A percentile compares a stretch with the other conserved stretches of the same genome.
Conservation (phyloP, 2,888 invertebrate species). For the Agrochola macilenta region DNA sequence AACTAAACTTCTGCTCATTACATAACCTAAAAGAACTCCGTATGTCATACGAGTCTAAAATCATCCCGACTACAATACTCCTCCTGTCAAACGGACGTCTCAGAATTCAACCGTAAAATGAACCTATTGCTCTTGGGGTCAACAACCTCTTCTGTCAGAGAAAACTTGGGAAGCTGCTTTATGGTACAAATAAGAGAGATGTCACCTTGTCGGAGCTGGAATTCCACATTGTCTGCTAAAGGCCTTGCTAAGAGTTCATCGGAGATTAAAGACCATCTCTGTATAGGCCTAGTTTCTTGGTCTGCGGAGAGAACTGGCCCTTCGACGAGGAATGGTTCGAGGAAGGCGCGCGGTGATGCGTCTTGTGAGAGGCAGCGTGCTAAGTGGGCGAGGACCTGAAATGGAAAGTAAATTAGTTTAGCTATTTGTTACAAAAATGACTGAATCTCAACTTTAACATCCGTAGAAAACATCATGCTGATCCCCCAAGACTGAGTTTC, state of each 20-base stretch:
- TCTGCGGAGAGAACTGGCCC: constrained; percentile 96
- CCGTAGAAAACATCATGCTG: too few species aligned
- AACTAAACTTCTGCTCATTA: constrained; percentile 45
- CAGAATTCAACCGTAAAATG: constrained; percentile 97
- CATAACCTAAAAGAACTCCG: constrained; percentile 75
- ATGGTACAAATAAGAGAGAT: constrained; percentile 97
- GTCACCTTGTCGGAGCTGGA: constrained; percentile 98
- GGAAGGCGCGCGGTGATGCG: constrained; percentile 97
- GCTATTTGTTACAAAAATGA: too few species aligned
- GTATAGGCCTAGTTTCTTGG: constrained; percentile 94
- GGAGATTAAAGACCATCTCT: constrained; percentile 99
- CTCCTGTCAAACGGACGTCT: constrained; percentile 97
- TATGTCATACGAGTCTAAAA: constrained; percentile 85
- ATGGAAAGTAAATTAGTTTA: neutral
- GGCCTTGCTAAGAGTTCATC: constrained; percentile 97
- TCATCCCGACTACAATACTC: constrained; percentile 76
- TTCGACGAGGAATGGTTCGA: constrained; percentile 97
- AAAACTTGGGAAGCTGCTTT: constrained; percentile 97
- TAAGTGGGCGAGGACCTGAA: constrained; percentile 94
- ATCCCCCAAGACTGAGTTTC: too few species aligned
- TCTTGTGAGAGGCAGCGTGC: constrained; percentile 98
- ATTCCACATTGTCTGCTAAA: constrained; percentile 95
- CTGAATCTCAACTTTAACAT: too few species aligned
- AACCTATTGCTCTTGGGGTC: constrained; percentile 99
- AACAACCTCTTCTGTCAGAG: constrained; percentile 98